Percentiles rank a stretch among this genome's conserved stretches.
These are phyloP conservation scores for Dipodomys spectabilis DNA, from an alignment of 2,113 vertebrate species.

Conservation along the genomic window DNA sequence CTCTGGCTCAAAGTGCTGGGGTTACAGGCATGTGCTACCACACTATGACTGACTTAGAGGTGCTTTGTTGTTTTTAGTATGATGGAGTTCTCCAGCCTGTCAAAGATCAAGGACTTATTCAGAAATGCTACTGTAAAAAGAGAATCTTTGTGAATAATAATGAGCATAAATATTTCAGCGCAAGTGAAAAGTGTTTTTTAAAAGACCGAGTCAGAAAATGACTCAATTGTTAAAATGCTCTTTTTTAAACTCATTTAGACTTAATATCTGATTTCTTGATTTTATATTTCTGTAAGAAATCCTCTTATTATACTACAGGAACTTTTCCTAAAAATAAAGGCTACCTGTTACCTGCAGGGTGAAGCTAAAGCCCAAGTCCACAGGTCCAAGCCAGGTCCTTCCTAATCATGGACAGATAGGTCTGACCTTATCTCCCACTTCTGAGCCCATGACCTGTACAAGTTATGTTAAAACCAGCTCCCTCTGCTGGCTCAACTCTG, in stretches of 20 bases:
- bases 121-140: slow-evolving; percentile 23
- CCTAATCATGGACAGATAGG: background rate
- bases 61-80: background rate
- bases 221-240: background rate
- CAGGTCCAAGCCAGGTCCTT: background rate
- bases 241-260: background rate
- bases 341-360: background rate
- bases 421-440: background rate
- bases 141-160: background rate
- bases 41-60: background rate
- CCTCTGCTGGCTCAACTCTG: background rate
- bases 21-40: too few relatives aligned
- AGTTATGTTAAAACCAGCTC: too few relatives aligned
- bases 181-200: background rate
- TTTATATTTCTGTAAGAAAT: background rate
- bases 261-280: background rate
- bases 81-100: background rate
- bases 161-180: background rate
- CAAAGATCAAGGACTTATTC: background rate
- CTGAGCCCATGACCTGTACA: background rate
- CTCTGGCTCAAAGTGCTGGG: background rate
- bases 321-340: background rate
- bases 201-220: slow-evolving; percentile 21
- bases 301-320: background rate
- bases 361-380: slow-evolving; percentile 8